Conservation (phyloP, 2,888 invertebrate genomes). For the Eupsilia transversa region DNA sequence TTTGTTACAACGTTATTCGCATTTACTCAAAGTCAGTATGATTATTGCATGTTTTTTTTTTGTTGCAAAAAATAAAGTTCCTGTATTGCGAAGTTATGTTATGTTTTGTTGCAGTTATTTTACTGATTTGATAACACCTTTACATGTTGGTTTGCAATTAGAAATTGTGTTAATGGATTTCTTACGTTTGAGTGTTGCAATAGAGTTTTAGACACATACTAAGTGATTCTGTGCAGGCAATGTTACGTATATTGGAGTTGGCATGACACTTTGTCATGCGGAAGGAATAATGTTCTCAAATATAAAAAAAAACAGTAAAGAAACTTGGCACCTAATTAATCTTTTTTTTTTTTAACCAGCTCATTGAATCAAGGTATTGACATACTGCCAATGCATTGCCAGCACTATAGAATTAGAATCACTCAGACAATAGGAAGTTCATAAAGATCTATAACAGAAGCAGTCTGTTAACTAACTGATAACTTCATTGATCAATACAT, state of each 20-base stretch:
- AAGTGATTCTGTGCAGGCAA: constrained; percentile 9
- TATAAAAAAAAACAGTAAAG: constrained; percentile 4
- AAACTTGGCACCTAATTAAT: constrained; percentile 20
- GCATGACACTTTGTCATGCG: neutral
- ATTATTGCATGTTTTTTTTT: constrained; percentile 3
- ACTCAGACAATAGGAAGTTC: neutral
- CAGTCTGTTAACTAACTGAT: neutral
- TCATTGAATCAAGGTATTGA: constrained; percentile 23
- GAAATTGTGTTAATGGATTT: constrained; percentile 41
- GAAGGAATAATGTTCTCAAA: constrained; percentile 1
- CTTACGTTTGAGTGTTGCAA: neutral
- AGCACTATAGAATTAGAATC: neutral
- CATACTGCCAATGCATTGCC: constrained; percentile 28
- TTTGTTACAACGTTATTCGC: neutral
- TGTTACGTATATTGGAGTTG: neutral
- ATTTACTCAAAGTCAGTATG: constrained; percentile 9
- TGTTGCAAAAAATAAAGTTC: neutral
- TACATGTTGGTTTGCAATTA: constrained; percentile 36
- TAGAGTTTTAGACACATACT: neutral
- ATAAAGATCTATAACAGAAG: neutral
- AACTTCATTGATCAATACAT: constrained; percentile 14
- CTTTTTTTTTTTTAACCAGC: constrained; percentile 7
- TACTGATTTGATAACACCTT: constrained; percentile 1
- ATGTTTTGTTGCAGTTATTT: constrained; percentile 2
- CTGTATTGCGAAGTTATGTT: constrained; percentile 23